A percentile compares a stretch with the other conserved stretches of the same genome.
These are phyloP conservation scores for Aphelenchoides fujianensis DNA, from an alignment of 1,140 invertebrate genomes.

Conservation along the genomic window DNA sequence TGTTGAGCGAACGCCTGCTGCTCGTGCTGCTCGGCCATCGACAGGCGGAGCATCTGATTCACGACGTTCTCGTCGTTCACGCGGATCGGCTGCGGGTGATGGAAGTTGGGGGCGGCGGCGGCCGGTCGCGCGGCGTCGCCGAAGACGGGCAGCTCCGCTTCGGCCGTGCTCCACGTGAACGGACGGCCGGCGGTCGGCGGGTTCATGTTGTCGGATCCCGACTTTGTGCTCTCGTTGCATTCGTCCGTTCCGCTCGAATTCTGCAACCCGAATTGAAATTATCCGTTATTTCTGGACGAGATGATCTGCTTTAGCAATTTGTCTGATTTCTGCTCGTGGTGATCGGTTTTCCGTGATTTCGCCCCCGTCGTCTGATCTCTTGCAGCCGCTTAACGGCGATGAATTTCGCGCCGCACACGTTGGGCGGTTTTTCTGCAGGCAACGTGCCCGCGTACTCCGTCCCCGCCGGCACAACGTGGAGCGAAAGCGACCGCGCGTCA, in stretches of 20 bases:
- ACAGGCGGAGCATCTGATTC: constrained; percentile 23
- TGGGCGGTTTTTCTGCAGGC: not conserved
- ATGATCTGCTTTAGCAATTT: constrained; percentile 13
- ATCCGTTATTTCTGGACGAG: not conserved
- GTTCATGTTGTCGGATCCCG: constrained; percentile 12
- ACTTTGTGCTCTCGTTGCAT: constrained; percentile 27
- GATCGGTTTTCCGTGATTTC: too few species aligned
- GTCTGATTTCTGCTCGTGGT: too few species aligned
- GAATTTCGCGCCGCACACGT: too few species aligned
- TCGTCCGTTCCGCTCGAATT: constrained; percentile 16
- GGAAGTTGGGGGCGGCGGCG: constrained; percentile 16
- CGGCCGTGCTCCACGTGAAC: constrained; percentile 6
- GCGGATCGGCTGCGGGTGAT: constrained; percentile 22
- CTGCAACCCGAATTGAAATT: constrained; percentile 16
- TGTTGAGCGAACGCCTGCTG: not conserved
- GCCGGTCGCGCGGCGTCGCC: constrained; percentile 2
- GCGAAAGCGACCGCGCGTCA: constrained; percentile 10
- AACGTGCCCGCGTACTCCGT: not conserved
- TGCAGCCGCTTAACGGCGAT: too few species aligned
- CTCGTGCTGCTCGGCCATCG: not conserved
- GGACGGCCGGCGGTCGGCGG: too few species aligned
- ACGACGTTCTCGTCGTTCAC: constrained; percentile 32
- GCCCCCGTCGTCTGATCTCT: too few species aligned
- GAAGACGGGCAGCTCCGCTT: constrained; percentile 13
- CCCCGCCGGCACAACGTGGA: constrained; percentile 8